Evolutionary conservation across 92 coral and sea anemone species (phyloP).

Genomic region (Heliopora coerulea): DNA sequence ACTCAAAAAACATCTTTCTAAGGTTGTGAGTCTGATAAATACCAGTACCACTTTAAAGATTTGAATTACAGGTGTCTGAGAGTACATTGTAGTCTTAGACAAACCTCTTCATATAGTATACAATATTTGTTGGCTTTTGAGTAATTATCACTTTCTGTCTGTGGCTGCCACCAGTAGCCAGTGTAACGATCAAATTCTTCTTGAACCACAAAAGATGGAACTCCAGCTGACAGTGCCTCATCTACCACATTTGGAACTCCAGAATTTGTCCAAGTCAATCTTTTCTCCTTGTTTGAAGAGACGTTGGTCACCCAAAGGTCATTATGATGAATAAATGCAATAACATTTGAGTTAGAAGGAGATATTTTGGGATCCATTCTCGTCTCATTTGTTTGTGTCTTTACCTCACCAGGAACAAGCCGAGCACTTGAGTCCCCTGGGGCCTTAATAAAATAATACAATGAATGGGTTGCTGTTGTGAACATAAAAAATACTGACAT

Average conservation of each 20-base stretch:
- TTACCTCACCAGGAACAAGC: conserved; percentile 73
- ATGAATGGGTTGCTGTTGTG: too few species aligned
- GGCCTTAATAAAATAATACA: conserved; percentile 15
- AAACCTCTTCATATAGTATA: conserved; percentile 98
- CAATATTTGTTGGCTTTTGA: conserved; percentile 52
- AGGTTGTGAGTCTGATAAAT: too few species aligned
- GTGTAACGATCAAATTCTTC: conserved; percentile 98
- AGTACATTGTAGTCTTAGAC: too few species aligned
- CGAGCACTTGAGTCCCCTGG: conserved; percentile 36
- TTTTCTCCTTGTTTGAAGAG: conserved; percentile 71
- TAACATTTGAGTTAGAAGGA: conserved; percentile 85
- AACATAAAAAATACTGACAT: too few species aligned
- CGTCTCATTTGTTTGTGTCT: conserved; percentile 74
- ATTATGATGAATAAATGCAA: conserved; percentile 91
- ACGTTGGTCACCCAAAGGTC: conserved; percentile 88
- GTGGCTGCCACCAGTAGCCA: conserved; percentile 99
- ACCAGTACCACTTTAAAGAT: too few species aligned
- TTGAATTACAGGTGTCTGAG: too few species aligned
- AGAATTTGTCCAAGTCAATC: conserved; percentile 79
- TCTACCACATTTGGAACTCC: conserved; percentile 73
- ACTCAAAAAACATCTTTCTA: too few species aligned
- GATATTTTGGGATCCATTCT: conserved; percentile 97
- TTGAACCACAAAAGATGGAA: conserved; percentile 94
- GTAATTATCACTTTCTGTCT: conserved; percentile 67
- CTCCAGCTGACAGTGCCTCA: conserved; percentile 92